Conservation (phyloP, 2,797 vertebrate species). For the Mus minutoides region DNA sequence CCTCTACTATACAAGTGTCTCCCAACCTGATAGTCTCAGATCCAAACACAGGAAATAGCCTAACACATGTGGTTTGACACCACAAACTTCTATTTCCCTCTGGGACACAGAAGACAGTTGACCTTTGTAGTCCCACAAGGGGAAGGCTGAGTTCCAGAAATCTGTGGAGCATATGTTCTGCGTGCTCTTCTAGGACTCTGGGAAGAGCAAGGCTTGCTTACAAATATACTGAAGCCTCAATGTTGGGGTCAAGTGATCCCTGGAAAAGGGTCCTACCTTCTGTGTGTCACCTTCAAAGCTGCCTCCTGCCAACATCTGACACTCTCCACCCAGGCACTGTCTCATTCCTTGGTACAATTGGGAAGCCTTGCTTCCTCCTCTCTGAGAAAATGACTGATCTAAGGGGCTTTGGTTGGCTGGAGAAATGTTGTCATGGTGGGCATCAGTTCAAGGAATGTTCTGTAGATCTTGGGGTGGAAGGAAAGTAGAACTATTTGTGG, state of each 20-base stretch:
- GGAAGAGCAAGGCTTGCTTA: slow-evolving; percentile 42
- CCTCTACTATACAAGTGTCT: slow-evolving; percentile 74
- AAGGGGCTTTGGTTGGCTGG: not conserved
- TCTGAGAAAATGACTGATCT: not conserved
- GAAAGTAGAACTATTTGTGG: not conserved
- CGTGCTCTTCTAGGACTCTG: slow-evolving; percentile 28
- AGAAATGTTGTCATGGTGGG: not conserved
- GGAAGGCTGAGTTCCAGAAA: slow-evolving; percentile 64
- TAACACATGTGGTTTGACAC: slow-evolving; percentile 74
- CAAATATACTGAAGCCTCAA: not conserved
- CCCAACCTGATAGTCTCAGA: slow-evolving; percentile 58
- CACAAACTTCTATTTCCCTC: slow-evolving; percentile 70
- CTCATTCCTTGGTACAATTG: not conserved
- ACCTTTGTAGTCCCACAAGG: slow-evolving; percentile 63
- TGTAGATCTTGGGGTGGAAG: not conserved
- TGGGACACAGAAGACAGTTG: slow-evolving; percentile 63
- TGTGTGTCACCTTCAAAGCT: not conserved
- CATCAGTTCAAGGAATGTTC: not conserved
- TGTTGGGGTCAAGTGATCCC: not conserved
- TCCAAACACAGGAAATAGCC: slow-evolving; percentile 65
- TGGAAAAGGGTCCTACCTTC: not conserved
- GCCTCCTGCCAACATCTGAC: not conserved
- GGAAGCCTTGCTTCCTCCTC: not conserved
- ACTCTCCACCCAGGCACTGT: not conserved
- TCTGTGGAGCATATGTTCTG: slow-evolving; percentile 76